Evolutionary conservation across 2,888 invertebrate genomes (phyloP), one percentile per base, ranked within the genome.

Genomic region (Folsomia candida): DNA sequence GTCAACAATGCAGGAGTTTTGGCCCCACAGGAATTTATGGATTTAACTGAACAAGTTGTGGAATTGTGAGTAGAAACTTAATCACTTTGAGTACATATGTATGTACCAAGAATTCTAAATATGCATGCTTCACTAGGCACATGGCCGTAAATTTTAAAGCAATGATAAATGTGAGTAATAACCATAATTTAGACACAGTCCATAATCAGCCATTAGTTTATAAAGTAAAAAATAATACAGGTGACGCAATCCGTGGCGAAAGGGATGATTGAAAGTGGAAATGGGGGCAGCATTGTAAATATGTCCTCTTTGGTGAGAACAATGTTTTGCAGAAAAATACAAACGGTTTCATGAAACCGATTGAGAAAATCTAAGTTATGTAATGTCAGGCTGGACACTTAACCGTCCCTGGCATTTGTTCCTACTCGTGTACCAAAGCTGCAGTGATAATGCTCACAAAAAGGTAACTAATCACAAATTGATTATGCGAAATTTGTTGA

Each of bases 81-180:
- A 26, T 25, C 9, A 60, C 6, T 4, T 9, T 60, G 22, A 9
- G 6, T 14, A 22, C 11, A 11, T 57, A 14, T 14, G 57, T 57
- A 20, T 11, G n/a, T n/a, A n/a, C n/a, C n/a, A n/a, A n/a, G n/a
- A n/a, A n/a, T n/a, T n/a, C n/a, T n/a, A n/a, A n/a, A n/a, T n/a
- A n/a, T n/a, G n/a, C n/a, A n/a, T n/a, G n/a, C n/a, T 61, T 58
- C 80, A 82, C 37, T 81, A 84, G 84, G 71, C 74, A 82, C 1
- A 82, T 84, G 71, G 86, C 88, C 82, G 85, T 93, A 0, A 97
- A 97, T 84, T 89, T 94, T 1, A 94, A 94, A 84, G 89, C 92
- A 1, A 86, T 91, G 0, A 87, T 96, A 66, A 92, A 94, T 83
- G 88, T 96, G n/a, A n/a, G n/a, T n/a, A n/a, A n/a, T n/a, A n/a